Conservation (phyloP, 2,888 invertebrate genomes). For the Aplocera efformata region DNA sequence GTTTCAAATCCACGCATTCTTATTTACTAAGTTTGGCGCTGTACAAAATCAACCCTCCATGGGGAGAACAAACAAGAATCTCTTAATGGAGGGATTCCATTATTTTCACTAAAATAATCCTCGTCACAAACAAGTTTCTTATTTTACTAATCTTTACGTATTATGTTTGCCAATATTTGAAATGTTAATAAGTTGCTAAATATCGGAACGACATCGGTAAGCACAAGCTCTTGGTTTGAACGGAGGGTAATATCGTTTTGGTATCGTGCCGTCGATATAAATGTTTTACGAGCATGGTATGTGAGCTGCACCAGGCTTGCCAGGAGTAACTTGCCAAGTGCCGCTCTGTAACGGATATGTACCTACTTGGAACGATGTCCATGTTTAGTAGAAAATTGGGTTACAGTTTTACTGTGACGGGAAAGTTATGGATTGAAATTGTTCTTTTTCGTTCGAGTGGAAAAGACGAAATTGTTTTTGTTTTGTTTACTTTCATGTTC, state of each 20-base stretch:
- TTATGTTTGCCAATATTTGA: too few species aligned
- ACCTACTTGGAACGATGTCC: conserved; percentile 45
- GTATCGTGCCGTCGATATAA: conserved; percentile 16
- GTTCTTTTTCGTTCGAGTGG: conserved; percentile 1
- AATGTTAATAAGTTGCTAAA: too few species aligned
- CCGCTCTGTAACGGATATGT: conserved; percentile 54
- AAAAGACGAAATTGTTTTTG: background rate
- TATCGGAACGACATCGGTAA: too few species aligned
- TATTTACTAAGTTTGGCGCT: too few species aligned
- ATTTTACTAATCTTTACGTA: too few species aligned
- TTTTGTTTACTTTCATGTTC: too few species aligned
- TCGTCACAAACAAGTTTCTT: too few species aligned
- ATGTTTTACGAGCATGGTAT: conserved; percentile 33
- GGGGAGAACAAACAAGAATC: too few species aligned
- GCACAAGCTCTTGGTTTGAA: too few species aligned
- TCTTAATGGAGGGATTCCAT: too few species aligned
- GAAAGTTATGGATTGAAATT: conserved; percentile 10
- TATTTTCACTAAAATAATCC: too few species aligned
- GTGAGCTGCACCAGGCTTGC: conserved; percentile 55
- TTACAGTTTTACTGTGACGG: conserved; percentile 22
- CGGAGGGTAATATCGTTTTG: conserved; percentile 1
- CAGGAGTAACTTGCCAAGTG: conserved; percentile 62
- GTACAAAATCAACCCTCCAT: too few species aligned
- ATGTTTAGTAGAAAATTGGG: conserved; percentile 40
- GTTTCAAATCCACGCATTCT: background rate